Base-by-base conservation (phyloP, 2,113 vertebrate genomes). In the Balaeniceps rex region DNA sequence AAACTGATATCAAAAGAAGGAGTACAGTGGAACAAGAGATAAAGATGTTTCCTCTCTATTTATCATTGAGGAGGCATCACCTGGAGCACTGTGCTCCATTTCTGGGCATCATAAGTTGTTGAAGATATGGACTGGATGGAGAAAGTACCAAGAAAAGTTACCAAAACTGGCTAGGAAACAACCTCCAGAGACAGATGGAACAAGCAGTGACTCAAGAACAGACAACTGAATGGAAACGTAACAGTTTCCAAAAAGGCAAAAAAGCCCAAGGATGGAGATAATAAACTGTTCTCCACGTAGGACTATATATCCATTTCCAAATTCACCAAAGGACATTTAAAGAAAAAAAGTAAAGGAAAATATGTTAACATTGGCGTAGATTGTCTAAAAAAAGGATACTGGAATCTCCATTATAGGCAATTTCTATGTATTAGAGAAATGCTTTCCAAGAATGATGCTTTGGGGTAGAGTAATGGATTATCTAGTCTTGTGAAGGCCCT, bases 161-260 rank as follows among this genome's bases (percentile, higher is more conserved):
- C 29, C 14, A 54, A 38, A 71, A 16, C 2, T 12, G n/a, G 40
- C 31, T 25, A 3, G 33, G 14, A 85, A 31, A 65, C 16, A 51
- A 4, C 7, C 71, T 42, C 14, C 28, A 61, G n/a, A 61, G 19
- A 36, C 19, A 60, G 46, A 44, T 25, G 46, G 64, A 78, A 54
- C 0, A 15, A 49, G 33, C 16, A 44, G 61, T 1, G 0, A 4
- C 4, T n/a, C 40, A 21, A 31, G 19, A 82, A 6, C 5, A 34
- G 31, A 34, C 3, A 47, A 19, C 6, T 21, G 33, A 86, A 38
- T 7, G 29, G 57, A 71, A 72, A n/a, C 3, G 4, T 23, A 23
- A 10, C 19, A 6, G 34, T 4, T 80, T 72, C 64, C 42, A 46
- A 75, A 85, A 36, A 24, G 16, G 19, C 10, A 89, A 82, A 80